Evolutionary conservation across 1,140 invertebrate genomes (phyloP).

Genomic region (Asbolus verrucosus): DNA sequence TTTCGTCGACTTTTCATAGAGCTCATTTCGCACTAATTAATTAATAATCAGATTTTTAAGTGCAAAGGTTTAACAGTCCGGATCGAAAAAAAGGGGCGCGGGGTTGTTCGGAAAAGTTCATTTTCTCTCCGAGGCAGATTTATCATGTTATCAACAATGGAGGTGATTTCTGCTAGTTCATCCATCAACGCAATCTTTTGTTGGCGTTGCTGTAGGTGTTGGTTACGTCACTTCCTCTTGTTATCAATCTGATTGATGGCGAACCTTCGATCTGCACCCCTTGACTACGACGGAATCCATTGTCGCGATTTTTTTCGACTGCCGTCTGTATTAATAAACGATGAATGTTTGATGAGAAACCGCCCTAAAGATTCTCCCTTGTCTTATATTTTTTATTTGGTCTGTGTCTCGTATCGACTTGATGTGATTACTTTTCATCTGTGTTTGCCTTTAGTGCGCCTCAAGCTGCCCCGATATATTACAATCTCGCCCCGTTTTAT

Average conservation of each 20-base stretch:
- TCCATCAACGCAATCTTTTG: conserved; percentile 60
- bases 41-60: conserved; percentile 42
- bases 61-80: neutral
- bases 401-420: neutral
- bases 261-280: conserved; percentile 55
- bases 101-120: conserved; percentile 13
- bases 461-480: conserved; percentile 24
- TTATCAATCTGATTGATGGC: conserved; percentile 61
- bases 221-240: conserved; percentile 60
- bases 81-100: neutral
- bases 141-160: conserved; percentile 60
- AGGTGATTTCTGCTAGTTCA: conserved; percentile 54
- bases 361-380: conserved; percentile 8
- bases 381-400: conserved; percentile 20
- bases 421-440: conserved; percentile 35
- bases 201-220: conserved; percentile 54
- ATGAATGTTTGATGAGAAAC: conserved; percentile 37
- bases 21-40: conserved; percentile 40
- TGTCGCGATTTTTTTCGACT: conserved; percentile 23
- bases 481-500: neutral
- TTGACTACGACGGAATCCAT: conserved; percentile 19
- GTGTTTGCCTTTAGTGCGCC: conserved; percentile 29
- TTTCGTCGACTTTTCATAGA: conserved; percentile 33
- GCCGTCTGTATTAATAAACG: conserved; percentile 20
- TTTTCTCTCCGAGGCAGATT: conserved; percentile 51